A percentile compares a stretch with the other conserved stretches of the same genome.
Conservation (phyloP, 2,797 vertebrate genomes). For the Chromis chromis region DNA sequence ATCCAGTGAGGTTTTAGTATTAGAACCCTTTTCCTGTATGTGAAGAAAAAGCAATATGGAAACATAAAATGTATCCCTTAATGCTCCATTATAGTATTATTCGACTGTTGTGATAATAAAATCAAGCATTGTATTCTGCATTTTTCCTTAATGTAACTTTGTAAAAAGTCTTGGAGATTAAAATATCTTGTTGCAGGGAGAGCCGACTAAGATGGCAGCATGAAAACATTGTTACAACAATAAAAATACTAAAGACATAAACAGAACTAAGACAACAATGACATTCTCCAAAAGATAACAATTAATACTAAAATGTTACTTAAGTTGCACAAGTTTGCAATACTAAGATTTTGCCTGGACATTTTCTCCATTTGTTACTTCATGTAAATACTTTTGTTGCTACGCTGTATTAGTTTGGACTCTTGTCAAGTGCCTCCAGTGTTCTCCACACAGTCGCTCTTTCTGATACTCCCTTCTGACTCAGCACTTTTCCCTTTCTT, state of each 20-base stretch:
- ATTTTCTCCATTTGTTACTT: not conserved
- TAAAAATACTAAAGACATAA: not conserved
- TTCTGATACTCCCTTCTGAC: not conserved
- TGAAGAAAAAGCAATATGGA: not conserved
- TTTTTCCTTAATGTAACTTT: not conserved
- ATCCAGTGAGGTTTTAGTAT: not conserved
- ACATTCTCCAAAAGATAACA: too few species aligned
- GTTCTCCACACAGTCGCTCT: constrained; percentile 1
- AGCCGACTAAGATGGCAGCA: not conserved
- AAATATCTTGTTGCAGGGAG: not conserved
- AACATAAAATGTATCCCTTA: not conserved
- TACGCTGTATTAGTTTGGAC: not conserved
- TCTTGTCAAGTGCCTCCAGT: not conserved
- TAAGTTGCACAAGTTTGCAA: not conserved
- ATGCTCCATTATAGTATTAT: too few species aligned
- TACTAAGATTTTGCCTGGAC: not conserved
- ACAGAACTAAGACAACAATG: not conserved
- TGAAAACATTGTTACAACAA: not conserved
- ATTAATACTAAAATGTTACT: not conserved
- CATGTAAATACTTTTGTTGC: not conserved
- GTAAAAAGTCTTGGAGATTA: not conserved
- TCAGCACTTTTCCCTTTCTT: constrained; percentile 45
- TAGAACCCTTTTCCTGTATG: not conserved
- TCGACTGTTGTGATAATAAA: too few species aligned
- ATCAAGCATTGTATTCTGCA: too few species aligned